A percentile compares a stretch with the other conserved stretches of the same genome.
These are phyloP conservation scores for Mastomys natalensis DNA, from an alignment of 2,113 vertebrate genomes.

Conservation along the genomic window DNA sequence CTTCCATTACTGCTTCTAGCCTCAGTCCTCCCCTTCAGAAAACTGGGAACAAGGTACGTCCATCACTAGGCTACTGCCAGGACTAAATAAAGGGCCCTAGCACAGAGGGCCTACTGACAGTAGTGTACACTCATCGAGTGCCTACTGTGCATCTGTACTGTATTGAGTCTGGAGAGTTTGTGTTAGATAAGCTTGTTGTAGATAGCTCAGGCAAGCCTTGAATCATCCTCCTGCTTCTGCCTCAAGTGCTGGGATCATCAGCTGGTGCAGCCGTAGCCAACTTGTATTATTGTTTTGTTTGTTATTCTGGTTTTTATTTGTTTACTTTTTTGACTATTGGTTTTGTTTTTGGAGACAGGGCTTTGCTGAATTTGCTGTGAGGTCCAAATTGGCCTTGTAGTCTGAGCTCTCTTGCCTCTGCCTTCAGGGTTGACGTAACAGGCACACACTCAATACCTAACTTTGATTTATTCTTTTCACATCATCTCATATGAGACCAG, in stretches of 20 bases:
- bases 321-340: no score
- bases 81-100: neutral
- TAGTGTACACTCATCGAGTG: neutral
- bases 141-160: neutral
- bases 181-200: neutral
- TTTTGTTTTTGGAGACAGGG: neutral
- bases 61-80: neutral
- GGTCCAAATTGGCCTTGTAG: neutral
- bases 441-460: neutral
- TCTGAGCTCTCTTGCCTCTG: neutral
- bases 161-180: neutral
- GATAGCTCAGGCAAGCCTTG: neutral
- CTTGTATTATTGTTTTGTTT: neutral
- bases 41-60: neutral
- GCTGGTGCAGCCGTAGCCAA: no score
- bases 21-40: conserved; percentile 3
- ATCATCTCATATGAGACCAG: neutral
- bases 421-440: neutral
- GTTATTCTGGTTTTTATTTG: neutral
- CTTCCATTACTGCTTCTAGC: neutral
- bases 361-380: neutral
- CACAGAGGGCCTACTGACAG: neutral
- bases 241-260: neutral
- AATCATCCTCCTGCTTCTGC: neutral
- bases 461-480: neutral